Evolutionary conservation across 2,797 vertebrate species (phyloP).

Genomic region (Paramormyrops hopkinsi): DNA sequence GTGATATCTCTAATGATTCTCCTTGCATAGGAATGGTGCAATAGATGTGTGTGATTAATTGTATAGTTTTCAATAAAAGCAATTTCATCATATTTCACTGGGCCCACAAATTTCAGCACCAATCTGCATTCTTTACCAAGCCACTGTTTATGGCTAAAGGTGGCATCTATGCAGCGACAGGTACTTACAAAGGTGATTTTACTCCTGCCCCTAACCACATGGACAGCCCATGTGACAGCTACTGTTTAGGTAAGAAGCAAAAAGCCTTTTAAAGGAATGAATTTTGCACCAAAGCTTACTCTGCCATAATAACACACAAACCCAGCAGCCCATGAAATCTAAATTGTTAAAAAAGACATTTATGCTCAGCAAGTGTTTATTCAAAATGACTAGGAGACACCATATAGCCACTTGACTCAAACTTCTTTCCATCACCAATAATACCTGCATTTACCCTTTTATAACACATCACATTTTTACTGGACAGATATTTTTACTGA

Average conservation of each 20-base stretch:
- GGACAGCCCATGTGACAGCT: background rate
- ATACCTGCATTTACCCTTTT: background rate
- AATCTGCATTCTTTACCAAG: background rate
- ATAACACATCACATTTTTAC: background rate
- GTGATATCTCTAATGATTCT: background rate
- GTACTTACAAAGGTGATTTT: background rate
- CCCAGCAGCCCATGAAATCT: background rate
- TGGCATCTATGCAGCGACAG: background rate
- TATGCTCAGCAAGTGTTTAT: background rate
- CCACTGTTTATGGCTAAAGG: background rate
- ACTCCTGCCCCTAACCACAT: background rate
- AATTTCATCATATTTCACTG: background rate
- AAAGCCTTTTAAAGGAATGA: background rate
- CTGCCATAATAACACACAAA: background rate
- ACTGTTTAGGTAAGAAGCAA: background rate
- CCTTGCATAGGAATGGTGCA: background rate
- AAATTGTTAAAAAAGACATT: background rate
- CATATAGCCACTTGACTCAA: background rate
- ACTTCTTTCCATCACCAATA: background rate
- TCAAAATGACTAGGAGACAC: background rate
- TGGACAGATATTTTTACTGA: background rate
- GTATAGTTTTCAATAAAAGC: background rate
- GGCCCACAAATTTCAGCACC: background rate
- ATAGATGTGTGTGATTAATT: background rate
- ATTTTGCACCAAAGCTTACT: background rate